Evolutionary conservation across 2,113 vertebrate species (phyloP), one percentile per base, ranked within the genome.

Genomic region (Rutilus rutilus): DNA sequence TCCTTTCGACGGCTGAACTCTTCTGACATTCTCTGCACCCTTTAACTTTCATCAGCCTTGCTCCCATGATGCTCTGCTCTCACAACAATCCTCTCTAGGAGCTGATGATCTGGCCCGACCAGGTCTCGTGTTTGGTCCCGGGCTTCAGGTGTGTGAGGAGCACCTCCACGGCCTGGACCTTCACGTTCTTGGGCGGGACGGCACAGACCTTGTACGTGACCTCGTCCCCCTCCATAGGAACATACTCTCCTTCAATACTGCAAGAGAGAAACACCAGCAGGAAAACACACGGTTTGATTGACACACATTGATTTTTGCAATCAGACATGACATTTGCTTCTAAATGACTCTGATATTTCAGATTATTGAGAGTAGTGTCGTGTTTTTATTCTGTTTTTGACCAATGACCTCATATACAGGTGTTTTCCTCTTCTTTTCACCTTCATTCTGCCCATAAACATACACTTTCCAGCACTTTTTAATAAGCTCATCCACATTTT

Each of bases 151-250:
- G 98, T 57, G 94, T 98, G 91, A 99, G 96, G 90, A 97, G 96
- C 94, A 99, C 98, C 91, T 99, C 98, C 94, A 99, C 97, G 0
- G 98, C 98, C 93, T 99, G 98, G 92, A 98, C 96, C 95, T 99
- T 99, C 96, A 98, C 94, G 91, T 98, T 98, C 94, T 99, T 99
- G 82, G 98, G 98, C 0, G 98, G 98, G 80, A 99, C 96, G n/a
- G 97, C 95, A 86, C 96, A 97, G 88, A 99, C 95, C 93, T 98
- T 99, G 94, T 97, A 99, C 0, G 97, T 98, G 91, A 99, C 97
- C 91, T 98, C 97, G 0, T 99, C 98, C 0, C 98, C 98, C 90
- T 99, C 98, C 52, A 97, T 96, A 0, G 97, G 98, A 65, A 99
- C 98, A 0, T 99, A 99, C 89, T 99, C 98, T 1, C 98, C 98